Base-by-base conservation (phyloP, 2,888 invertebrate species). In the Dolomedes plantarius region DNA sequence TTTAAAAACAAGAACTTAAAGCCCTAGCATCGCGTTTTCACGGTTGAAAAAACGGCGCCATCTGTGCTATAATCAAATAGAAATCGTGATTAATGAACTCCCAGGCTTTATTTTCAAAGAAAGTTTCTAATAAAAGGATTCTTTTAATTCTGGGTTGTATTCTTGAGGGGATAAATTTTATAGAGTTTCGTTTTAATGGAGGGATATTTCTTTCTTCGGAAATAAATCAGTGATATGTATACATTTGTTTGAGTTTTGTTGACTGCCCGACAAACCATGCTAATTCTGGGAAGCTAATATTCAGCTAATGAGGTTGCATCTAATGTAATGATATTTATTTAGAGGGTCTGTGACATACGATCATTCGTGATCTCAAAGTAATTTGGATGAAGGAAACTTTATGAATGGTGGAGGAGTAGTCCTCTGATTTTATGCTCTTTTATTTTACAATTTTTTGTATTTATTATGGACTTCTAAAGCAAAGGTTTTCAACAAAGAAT, bases 1-100 rank as follows among this genome's bases (percentile, higher is more conserved):
- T 56, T 56, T 3, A 56, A 23, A 56, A 56, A 23, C 11, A 56
- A 56, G 56, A 56, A 23, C 56, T 56, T 1, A 23, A 56, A 56
- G 56, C 23, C 1, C 3, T 16, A 23, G 23, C 5, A 23, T n/a
- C 23, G 56, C 56, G 56, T 56, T 56, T 56, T 56, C 56, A 56
- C 56, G 56, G 56, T 23, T 56, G 56, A 56, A 56, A 56, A 56
- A 56, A 56, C 23, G 56, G 56, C 56, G 56, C 19, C 56, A 56
- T 56, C 56, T 56, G 56, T 56, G 19, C 56, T 23, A 23, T 56
- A 56, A 56, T 56, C 56, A 56, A 56, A 56, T 56, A 56, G 56
- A 19, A 46, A 56, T 56, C 16, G 23, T 56, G 56, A 56, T 56
- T 56, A 56, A 56, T 56, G 56, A 56, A 56, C 56, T 56, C 56